Base-by-base conservation (phyloP, 2,888 invertebrate genomes). In the Nemotelus nigrinus region DNA sequence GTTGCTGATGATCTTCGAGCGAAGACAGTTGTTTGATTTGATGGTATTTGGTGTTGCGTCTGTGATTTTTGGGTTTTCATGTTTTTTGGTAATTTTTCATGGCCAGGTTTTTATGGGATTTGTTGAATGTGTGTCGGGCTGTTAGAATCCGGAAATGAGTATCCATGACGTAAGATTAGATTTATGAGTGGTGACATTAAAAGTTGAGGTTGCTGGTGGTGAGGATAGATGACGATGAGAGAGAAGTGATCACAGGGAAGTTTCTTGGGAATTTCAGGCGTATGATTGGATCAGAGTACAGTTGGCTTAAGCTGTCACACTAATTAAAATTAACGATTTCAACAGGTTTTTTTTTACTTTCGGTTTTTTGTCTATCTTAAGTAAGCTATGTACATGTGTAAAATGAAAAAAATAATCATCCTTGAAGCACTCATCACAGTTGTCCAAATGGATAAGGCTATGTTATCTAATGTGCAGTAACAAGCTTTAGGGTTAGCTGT, bases 81-180 rank as follows among this genome's bases (percentile, higher is more conserved):
- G 44, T 43, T 8, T 65, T 65, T 65, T 3, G 70, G 25, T 55
- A 43, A 70, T 70, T 70, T 57, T 78, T 78, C 47, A 57, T 74
- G 57, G 57, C 47, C 64, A 67, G 67, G 58, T 67, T 64, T 57
- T 76, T 57, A 44, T 8, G 57, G 50, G 53, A 70, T 47, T 70
- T 58, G n/a, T 25, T 67, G 47, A 48, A 78, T 45, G 43, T 78
- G 55, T 71, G 25, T 25, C 25, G 25, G 25, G 25, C 25, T 25
- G 25, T 25, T 25, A 58, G 71, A 65, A 76, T 76, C 76, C 71
- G 70, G 78, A 71, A 78, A 76, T 78, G 71, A 76, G 64, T 76
- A 60, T 70, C 70, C 70, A 70, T 70, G 70, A 55, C 70, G n/a
- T 43, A 41, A 3, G 53, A 55, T 65, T 70, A 70, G 25, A 70